Evolutionary conservation across 2,797 vertebrate species (phyloP).

Genomic region (Tamandua tetradactyla): DNA sequence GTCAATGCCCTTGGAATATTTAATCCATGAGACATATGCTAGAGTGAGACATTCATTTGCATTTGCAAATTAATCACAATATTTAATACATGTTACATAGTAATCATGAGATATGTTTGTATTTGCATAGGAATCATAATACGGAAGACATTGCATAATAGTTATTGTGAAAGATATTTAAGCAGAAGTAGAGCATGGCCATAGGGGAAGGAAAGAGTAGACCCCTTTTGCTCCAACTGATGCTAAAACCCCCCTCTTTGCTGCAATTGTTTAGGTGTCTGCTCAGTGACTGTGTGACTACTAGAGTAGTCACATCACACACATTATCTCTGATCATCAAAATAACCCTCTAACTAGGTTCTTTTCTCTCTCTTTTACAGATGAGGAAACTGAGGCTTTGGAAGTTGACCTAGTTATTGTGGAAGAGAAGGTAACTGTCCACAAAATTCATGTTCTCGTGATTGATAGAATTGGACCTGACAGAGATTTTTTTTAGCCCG

Average conservation of each 20-base stretch:
- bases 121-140: slow-evolving; percentile 29
- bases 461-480: background rate
- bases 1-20: background rate
- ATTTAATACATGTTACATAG: background rate
- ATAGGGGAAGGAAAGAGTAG: background rate
- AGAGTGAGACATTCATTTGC: background rate
- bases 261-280: accelerated
- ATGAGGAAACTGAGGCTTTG: background rate
- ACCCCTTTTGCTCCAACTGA: background rate
- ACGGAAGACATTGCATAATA: background rate
- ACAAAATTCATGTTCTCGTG: accelerated
- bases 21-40: background rate
- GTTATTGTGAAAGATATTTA: background rate
- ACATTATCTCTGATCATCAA: background rate
- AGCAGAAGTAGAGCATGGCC: background rate
- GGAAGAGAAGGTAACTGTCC: background rate
- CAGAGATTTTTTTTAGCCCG: background rate
- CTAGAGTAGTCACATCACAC: no score
- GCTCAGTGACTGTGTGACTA: background rate
- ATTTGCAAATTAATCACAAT: slow-evolving; percentile 33
- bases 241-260: background rate
- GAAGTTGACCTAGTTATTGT: background rate
- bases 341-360: background rate
- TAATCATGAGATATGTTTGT: background rate
- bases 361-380: background rate